A percentile compares a stretch with the other conserved stretches of the same genome.
These are phyloP conservation scores for Dasyurus viverrinus DNA, from an alignment of 2,113 vertebrate species.

Conservation along the genomic window DNA sequence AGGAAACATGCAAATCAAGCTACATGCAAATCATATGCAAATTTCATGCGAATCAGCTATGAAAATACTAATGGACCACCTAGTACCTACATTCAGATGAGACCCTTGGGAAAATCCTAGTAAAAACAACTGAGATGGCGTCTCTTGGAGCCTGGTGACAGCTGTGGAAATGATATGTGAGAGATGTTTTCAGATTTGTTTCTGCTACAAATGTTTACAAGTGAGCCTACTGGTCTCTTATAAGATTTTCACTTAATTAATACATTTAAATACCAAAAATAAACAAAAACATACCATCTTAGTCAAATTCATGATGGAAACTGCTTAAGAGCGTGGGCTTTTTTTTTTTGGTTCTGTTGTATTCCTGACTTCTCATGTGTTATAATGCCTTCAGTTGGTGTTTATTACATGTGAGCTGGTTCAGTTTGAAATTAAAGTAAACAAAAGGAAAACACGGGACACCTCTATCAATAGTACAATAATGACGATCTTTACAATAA, in stretches of 20 bases:
- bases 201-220: background rate
- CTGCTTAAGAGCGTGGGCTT: background rate
- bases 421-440: background rate
- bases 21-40: constrained; percentile 58
- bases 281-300: background rate
- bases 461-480: background rate
- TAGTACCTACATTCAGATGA: background rate
- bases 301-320: background rate
- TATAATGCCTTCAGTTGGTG: background rate
- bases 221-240: background rate
- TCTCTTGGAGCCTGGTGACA: background rate
- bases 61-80: background rate
- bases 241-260: background rate
- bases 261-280: background rate
- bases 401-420: background rate
- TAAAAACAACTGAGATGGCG: background rate
- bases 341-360: background rate
- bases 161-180: constrained; percentile 21
- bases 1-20: constrained; percentile 57
- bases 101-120: constrained; percentile 44
- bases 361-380: background rate
- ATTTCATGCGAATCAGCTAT: constrained; percentile 3
- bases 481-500: background rate
- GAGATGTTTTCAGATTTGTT: constrained; percentile 4
- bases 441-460: background rate